Percentiles rank a stretch among this genome's conserved stretches.
Conservation (phyloP, 2,888 invertebrate genomes). For the Phyllotreta striolata region DNA sequence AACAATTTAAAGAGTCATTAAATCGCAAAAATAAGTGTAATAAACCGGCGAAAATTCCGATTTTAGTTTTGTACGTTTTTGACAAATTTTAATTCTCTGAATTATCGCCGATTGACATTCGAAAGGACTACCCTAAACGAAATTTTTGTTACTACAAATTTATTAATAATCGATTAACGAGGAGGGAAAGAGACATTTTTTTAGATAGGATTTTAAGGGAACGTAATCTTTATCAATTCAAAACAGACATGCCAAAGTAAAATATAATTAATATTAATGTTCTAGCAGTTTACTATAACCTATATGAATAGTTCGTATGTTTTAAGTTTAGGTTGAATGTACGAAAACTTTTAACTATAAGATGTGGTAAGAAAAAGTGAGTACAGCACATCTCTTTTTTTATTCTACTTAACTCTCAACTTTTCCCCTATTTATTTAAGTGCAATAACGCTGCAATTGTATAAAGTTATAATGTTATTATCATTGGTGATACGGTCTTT, state of each 20-base stretch:
- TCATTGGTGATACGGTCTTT: too few species aligned
- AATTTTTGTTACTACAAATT: slow-evolving; percentile 25
- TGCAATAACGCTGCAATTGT: too few species aligned
- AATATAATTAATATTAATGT: slow-evolving; percentile 38
- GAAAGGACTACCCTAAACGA: slow-evolving; percentile 16
- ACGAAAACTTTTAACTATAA: slow-evolving; percentile 32
- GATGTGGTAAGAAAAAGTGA: slow-evolving; percentile 31
- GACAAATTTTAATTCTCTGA: background rate
- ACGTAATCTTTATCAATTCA: slow-evolving; percentile 36
- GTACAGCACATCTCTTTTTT: slow-evolving; percentile 8
- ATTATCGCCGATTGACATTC: slow-evolving; percentile 4
- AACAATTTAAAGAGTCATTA: slow-evolving; percentile 1
- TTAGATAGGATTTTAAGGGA: slow-evolving; percentile 33
- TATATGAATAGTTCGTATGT: slow-evolving; percentile 38
- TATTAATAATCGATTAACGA: slow-evolving; percentile 23
- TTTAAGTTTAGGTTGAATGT: slow-evolving; percentile 35
- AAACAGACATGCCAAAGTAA: slow-evolving; percentile 40
- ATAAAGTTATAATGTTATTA: too few species aligned
- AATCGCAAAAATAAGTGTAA: background rate
- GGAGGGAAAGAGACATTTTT: slow-evolving; percentile 29
- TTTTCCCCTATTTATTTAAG: too few species aligned
- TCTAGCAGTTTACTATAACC: slow-evolving; percentile 37
- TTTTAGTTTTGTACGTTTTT: too few species aligned
- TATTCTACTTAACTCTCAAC: too few species aligned
- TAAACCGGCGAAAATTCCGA: too few species aligned